Evolutionary conservation across 2,113 vertebrate species (phyloP), one percentile per base, ranked within the genome.

Genomic region (Syngnathus scovelli): DNA sequence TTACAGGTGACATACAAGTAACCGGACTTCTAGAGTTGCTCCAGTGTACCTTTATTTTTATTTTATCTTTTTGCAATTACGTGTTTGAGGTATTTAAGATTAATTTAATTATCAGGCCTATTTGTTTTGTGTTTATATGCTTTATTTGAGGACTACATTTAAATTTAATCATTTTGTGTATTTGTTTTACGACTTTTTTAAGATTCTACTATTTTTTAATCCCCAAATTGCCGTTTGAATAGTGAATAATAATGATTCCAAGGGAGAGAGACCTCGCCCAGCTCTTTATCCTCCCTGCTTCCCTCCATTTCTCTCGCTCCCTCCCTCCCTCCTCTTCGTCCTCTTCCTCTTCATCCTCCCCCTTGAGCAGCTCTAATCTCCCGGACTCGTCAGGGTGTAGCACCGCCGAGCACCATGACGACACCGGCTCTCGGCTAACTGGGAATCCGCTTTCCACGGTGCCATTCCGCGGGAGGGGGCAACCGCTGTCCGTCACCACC

Each of bases 271-370:
- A 41, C 61, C 39, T 63, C 61, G 39, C 39, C 61, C 39, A 21
- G 55, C 15, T 63, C 61, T 27, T 46, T 48, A 43, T 43, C 41
- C 61, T 27, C 18, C 61, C n/a, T 33, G 4, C 61, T 6, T 61
- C 63, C 63, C 44, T 37, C 44, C 37, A 33, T 44, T 61, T 27
- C 60, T n/a, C 37, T 61, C n/a, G 18, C 37, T 39, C 62, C 62
- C 43, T 19, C 37, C 62, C 43, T 19, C 37, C 38, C 51, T 41
- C 9, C 41, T 48, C 23, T 56, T n/a, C 1, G 21, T 7, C 69
- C 21, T 55, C 66, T 55, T 51, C 61, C 67, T 52, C 74, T 75
- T 81, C 69, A 65, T 68, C 72, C 23, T 64, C 62, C 62, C 49
- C 51, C 58, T 38, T 66, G 49, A 3, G 36, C 3, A 10, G 54